Evolutionary conservation across 2,797 vertebrate genomes (phyloP).

Genomic region (Phoebastria nigripes): DNA sequence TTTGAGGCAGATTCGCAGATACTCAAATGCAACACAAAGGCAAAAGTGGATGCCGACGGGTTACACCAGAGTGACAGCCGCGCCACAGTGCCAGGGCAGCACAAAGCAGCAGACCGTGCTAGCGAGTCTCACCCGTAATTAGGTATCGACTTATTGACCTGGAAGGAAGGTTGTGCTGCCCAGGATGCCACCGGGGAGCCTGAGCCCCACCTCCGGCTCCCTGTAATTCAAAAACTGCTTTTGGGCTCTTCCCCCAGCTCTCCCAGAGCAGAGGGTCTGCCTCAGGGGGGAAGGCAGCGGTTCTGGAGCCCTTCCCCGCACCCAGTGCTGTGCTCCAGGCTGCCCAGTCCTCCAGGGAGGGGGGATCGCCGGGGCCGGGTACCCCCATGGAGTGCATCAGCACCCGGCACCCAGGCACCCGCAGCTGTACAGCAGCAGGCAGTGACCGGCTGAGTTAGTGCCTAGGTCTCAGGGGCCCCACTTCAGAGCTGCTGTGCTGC

Average conservation of each 20-base stretch:
- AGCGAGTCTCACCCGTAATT: fast-evolving
- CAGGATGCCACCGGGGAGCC: fast-evolving
- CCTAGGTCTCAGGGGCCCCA: background rate
- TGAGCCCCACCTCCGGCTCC: background rate
- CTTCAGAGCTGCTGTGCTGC: background rate
- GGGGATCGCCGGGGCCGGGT: background rate
- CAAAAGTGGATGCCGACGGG: background rate
- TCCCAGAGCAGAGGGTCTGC: background rate
- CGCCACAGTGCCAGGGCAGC: background rate
- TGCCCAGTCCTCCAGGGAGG: background rate
- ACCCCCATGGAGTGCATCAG: background rate
- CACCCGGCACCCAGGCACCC: fast-evolving
- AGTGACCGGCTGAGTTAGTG: background rate
- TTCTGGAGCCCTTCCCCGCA: background rate
- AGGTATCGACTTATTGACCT: background rate
- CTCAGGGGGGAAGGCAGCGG: background rate
- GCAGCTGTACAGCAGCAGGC: background rate
- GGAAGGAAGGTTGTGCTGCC: background rate
- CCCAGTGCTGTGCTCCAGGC: fast-evolving
- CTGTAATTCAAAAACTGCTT: background rate
- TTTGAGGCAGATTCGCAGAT: background rate
- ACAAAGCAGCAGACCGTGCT: background rate
- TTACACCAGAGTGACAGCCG: fast-evolving
- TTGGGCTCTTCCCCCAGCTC: background rate
- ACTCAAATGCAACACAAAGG: background rate